Conservation (phyloP, 2,113 vertebrate genomes). For the Poecile atricapillus region DNA sequence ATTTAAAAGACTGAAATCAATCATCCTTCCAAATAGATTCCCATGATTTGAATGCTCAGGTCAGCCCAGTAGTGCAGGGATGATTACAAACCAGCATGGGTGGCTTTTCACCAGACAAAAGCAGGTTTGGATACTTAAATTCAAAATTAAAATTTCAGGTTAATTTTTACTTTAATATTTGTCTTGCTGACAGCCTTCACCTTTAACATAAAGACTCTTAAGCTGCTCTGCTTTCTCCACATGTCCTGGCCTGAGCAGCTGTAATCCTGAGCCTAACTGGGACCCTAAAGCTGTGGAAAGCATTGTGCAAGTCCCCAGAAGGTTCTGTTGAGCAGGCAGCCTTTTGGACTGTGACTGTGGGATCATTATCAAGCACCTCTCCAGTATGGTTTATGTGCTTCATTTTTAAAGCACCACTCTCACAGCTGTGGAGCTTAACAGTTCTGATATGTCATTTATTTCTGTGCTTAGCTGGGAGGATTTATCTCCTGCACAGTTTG, state of each 20-base stretch:
- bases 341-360: neutral
- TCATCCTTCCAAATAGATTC: neutral
- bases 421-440: neutral
- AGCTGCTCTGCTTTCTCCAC: neutral
- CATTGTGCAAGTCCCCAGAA: neutral
- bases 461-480: neutral
- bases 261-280: neutral
- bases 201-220: neutral
- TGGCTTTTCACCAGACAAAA: neutral
- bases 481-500: constrained; percentile 7
- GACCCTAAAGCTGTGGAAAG: neutral
- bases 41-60: neutral
- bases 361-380: neutral
- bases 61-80: neutral
- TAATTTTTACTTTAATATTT: neutral
- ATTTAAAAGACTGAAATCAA: neutral
- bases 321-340: neutral
- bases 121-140: neutral
- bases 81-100: neutral
- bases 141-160: neutral
- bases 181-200: neutral
- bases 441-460: neutral
- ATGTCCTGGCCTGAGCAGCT: neutral
- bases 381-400: neutral
- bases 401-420: neutral